A percentile compares a stretch with the other conserved stretches of the same genome.
Evolutionary conservation across 2,888 invertebrate species (phyloP).

Genomic region (Argynnis bischoffii): DNA sequence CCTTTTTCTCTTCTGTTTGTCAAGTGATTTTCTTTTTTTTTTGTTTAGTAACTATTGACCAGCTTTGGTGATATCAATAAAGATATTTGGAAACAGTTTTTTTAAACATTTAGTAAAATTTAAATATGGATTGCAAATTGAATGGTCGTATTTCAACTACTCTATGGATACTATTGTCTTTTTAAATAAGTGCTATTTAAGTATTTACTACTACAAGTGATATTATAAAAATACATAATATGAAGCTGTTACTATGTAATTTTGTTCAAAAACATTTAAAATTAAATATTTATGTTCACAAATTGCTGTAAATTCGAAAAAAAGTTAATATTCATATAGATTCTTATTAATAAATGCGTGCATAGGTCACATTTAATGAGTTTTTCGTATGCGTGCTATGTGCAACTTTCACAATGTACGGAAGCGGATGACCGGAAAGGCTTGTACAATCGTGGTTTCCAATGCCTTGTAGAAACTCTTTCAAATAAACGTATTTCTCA

Average conservation of each 20-base stretch:
- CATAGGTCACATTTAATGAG: slow-evolving; percentile 30
- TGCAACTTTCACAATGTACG: slow-evolving; percentile 53
- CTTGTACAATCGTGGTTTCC: slow-evolving; percentile 36
- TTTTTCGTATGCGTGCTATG: slow-evolving; percentile 40
- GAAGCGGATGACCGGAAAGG: slow-evolving; percentile 48
- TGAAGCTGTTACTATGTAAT: background rate
- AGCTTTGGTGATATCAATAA: no score
- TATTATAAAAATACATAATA: background rate
- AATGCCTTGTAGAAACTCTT: slow-evolving; percentile 12
- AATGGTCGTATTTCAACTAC: no score
- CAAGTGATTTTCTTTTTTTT: no score
- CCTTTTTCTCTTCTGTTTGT: no score
- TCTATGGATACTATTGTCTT: no score
- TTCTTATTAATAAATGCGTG: slow-evolving; percentile 22
- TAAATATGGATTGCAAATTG: no score
- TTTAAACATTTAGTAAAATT: no score
- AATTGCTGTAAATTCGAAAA: background rate
- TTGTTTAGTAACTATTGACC: no score
- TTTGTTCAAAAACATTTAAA: background rate
- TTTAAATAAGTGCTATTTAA: no score
- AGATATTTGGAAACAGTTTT: no score
- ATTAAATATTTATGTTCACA: background rate
- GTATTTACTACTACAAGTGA: no score
- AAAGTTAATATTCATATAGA: background rate
- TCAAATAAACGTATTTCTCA: slow-evolving; percentile 13